Evolutionary conservation across 2,113 vertebrate genomes (phyloP), one percentile per base, ranked within the genome.

Genomic region (Orientallactaga bullata): DNA sequence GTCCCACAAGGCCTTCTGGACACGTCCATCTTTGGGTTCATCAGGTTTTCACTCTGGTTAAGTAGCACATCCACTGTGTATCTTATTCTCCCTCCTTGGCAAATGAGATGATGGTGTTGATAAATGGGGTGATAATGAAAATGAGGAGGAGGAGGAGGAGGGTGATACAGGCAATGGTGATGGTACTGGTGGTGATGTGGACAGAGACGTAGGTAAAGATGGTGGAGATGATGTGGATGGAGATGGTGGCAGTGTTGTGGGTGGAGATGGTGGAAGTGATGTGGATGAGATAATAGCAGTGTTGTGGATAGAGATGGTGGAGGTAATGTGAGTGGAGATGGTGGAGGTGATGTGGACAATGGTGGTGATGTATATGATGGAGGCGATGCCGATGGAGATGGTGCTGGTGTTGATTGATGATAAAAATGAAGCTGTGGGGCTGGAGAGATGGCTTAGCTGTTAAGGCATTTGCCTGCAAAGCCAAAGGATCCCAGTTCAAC

Each of bases 241-340:
- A 47, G 4, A 11, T 84, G n/a, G 2, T 47, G 13, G 4, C 32
- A 55, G 0, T 35, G 15, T 0, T 42, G 7, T 0, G 28, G 30
- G 26, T 51, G 74, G 30, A 26, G n/a, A 23, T 66, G 37, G 20
- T 77, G 17, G 18, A 15, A 21, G 13, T 37, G 66, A 12, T 68
- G 66, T n/a, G n/a, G 26, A 20, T 66, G 1, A 47, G 4, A 11
- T 84, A 28, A 3, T 47, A 9, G 4, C 32, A 55, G 0, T 35
- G 15, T 0, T 42, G 7, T 0, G 28, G 30, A 32, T 63, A 23
- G 61, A 23, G 61, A 24, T 63, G 61, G 21, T 63, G 23, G 61
- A 23, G 61, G 21, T 63, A 18, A 24, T 63, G 61, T 20, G 17
- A 18, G 21, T 63, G 17, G 23, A 23, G 61, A 24, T 63, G 61